These are phyloP conservation scores for Automeris io DNA, from an alignment of 2,888 invertebrate species.

Conservation along the genomic window DNA sequence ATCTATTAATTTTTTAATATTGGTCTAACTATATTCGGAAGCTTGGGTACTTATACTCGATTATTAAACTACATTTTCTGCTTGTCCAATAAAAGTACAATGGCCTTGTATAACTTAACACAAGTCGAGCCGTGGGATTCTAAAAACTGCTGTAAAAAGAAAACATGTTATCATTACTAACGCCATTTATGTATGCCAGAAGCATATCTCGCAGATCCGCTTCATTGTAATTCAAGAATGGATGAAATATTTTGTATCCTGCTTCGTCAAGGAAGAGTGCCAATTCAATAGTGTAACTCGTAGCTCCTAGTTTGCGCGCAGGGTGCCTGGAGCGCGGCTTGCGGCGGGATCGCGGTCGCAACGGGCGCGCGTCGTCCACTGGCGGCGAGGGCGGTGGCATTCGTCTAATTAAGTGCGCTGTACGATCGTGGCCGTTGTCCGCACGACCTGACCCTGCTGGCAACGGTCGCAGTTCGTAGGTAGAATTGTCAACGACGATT, in stretches of 20 bases:
- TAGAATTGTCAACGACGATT: slow-evolving; percentile 80
- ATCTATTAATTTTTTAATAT: too few species aligned
- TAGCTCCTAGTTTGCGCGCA: slow-evolving; percentile 36
- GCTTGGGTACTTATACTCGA: too few species aligned
- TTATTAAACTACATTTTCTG: too few species aligned
- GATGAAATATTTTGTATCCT: slow-evolving; percentile 82
- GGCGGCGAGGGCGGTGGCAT: slow-evolving; percentile 62
- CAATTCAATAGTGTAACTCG: slow-evolving; percentile 80
- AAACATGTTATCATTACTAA: slow-evolving; percentile 47
- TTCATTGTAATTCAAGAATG: slow-evolving; percentile 81
- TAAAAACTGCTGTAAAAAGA: neutral
- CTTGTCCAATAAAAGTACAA: too few species aligned
- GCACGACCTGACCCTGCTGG: slow-evolving; percentile 52
- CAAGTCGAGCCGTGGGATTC: too few species aligned
- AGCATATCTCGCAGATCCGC: slow-evolving; percentile 83
- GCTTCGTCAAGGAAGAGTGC: slow-evolving; percentile 86
- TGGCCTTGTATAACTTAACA: too few species aligned
- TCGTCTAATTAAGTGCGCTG: slow-evolving; percentile 78
- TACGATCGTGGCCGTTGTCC: slow-evolving; percentile 45
- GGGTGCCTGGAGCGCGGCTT: slow-evolving; percentile 39
- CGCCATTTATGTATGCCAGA: slow-evolving; percentile 86
- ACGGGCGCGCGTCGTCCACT: slow-evolving; percentile 56
- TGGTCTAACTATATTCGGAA: too few species aligned
- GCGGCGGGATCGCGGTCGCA: slow-evolving; percentile 43
- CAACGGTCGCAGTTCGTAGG: slow-evolving; percentile 83